phyloP scores from a whole-genome alignment of 2,113 vertebrate species.

The Cepphus grylle region DNA sequence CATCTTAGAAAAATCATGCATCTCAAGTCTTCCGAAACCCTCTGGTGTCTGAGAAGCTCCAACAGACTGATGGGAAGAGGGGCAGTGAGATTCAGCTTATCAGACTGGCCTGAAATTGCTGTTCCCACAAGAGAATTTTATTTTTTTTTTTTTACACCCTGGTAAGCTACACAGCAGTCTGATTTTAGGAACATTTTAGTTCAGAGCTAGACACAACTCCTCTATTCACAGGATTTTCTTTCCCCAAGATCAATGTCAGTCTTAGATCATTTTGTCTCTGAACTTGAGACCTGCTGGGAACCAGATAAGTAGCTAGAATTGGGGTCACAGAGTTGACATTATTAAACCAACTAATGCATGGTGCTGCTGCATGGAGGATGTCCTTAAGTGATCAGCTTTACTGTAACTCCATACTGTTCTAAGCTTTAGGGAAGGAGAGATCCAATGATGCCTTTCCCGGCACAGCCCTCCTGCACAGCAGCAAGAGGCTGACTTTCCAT shows the following conservation, averaged over 20 bases:
- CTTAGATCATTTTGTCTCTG: not conserved
- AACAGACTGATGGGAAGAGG: not conserved
- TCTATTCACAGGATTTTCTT: not conserved
- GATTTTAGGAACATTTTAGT: not conserved
- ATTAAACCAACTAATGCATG: not conserved
- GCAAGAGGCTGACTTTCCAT: not conserved
- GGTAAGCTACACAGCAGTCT: not conserved
- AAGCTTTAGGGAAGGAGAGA: not conserved
- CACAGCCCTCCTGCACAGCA: not conserved
- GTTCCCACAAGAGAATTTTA: not conserved
- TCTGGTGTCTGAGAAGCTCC: not conserved
- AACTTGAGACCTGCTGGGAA: not conserved
- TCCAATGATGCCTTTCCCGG: not conserved
- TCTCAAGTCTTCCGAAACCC: not conserved
- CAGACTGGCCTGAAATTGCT: not conserved
- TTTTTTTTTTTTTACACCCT: not conserved
- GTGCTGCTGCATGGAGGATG: not conserved
- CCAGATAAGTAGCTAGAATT: not conserved
- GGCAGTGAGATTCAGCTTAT: not conserved
- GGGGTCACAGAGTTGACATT: not conserved
- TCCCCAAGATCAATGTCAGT: not conserved
- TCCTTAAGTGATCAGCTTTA: fast-evolving
- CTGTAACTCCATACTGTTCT: not conserved
- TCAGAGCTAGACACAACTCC: not conserved
- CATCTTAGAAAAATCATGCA: not conserved